A percentile compares a stretch with the other conserved stretches of the same genome.
phyloP scores from a whole-genome alignment of 2,888 invertebrate genomes.

The Thyatira batis region DNA sequence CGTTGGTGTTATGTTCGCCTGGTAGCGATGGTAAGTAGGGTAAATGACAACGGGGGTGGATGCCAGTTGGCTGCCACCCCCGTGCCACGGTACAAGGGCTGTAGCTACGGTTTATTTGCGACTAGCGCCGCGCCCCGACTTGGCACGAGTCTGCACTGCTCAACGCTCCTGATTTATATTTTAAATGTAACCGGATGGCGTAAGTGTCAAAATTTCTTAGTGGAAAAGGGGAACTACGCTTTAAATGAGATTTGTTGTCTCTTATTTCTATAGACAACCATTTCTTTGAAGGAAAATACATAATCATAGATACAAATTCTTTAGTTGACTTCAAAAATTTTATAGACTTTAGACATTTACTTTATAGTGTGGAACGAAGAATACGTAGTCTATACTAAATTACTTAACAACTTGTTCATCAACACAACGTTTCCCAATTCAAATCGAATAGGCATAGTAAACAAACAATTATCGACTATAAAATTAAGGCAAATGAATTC shows the following conservation, averaged over 20 bases:
- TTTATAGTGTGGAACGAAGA: too few relatives aligned
- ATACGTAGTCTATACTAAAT: neutral
- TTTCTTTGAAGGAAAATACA: too few relatives aligned
- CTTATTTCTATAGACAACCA: neutral
- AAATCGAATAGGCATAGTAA: neutral
- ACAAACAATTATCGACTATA: constrained; percentile 19
- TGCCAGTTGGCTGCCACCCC: constrained; percentile 44
- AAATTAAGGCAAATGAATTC: constrained; percentile 11
- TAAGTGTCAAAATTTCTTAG: neutral
- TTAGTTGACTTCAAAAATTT: too few relatives aligned
- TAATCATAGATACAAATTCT: too few relatives aligned
- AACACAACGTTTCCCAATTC: too few relatives aligned
- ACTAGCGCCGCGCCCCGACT: constrained; percentile 47
- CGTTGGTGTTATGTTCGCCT: constrained; percentile 71
- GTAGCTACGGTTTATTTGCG: constrained; percentile 39
- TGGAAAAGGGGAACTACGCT: neutral
- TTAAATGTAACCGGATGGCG: constrained; percentile 2
- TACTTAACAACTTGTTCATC: neutral
- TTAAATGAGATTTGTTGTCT: neutral
- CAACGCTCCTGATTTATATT: neutral
- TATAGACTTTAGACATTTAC: too few relatives aligned
- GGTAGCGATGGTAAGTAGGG: constrained; percentile 70
- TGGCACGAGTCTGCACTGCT: constrained; percentile 39
- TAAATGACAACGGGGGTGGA: constrained; percentile 71
- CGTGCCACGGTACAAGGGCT: constrained; percentile 46